phyloP scores from a whole-genome alignment of 2,888 invertebrate species.

The Silvanus unidentatus region DNA sequence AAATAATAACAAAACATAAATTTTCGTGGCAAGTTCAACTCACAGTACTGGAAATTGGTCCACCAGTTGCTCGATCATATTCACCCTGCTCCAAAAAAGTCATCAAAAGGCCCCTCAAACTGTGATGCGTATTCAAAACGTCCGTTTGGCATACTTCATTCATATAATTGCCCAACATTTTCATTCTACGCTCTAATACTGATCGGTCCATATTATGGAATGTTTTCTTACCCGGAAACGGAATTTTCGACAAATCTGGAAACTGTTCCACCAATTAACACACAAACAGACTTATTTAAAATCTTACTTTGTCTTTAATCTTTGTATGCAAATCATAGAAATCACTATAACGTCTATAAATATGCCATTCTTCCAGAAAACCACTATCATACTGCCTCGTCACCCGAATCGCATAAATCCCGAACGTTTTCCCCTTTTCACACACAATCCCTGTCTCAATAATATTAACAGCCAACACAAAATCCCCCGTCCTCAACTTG shows the following conservation, averaged over 20 bases:
- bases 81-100: conserved; percentile 65
- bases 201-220: conserved; percentile 85
- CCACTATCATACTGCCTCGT: conserved; percentile 61
- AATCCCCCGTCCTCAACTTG: conserved; percentile 38
- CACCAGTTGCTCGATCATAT: conserved; percentile 60
- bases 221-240: conserved; percentile 88
- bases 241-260: conserved; percentile 68
- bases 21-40: conserved; percentile 17
- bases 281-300: background rate
- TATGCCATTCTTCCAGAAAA: conserved; percentile 78
- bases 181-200: conserved; percentile 79
- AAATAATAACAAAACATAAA: conserved; percentile 2
- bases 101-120: conserved; percentile 56
- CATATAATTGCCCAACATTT: conserved; percentile 75
- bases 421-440: conserved; percentile 80
- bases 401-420: conserved; percentile 82
- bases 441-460: conserved; percentile 71
- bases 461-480: conserved; percentile 53
- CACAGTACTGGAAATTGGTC: conserved; percentile 56
- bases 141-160: conserved; percentile 60
- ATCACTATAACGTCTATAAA: conserved; percentile 88
- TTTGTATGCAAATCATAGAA: conserved; percentile 84
- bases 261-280: conserved; percentile 50
- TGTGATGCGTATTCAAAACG: conserved; percentile 55
- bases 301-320: conserved; percentile 63